Percentiles rank a stretch among this genome's conserved stretches.
Conservation (phyloP, 2,797 vertebrate genomes). For the Gymnothorax javanicus region DNA sequence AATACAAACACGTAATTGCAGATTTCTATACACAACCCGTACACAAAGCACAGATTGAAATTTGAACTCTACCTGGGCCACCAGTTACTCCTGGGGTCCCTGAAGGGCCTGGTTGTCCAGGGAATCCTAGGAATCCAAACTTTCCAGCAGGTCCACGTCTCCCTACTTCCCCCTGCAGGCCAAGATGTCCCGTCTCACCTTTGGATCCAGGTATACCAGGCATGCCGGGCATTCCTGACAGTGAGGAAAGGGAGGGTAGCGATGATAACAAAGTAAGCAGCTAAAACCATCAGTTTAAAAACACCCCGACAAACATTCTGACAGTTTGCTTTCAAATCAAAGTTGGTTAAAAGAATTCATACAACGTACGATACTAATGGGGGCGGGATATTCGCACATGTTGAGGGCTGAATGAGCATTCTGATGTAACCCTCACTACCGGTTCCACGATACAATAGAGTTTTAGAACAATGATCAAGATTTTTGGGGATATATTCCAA, state of each 20-base stretch:
- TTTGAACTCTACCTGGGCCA: constrained; percentile 72
- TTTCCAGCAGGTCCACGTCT: constrained; percentile 67
- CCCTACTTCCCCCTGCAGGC: constrained; percentile 79
- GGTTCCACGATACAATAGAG: too few species aligned
- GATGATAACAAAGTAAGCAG: not conserved
- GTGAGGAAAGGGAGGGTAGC: not conserved
- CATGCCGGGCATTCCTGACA: constrained; percentile 74
- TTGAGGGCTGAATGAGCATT: too few species aligned
- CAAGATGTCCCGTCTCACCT: constrained; percentile 76
- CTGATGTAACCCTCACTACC: too few species aligned
- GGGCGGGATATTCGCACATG: too few species aligned
- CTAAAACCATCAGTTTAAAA: not conserved
- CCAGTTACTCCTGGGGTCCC: constrained; percentile 74
- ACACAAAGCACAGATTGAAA: not conserved
- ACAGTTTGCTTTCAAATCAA: too few species aligned
- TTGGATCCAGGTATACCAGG: constrained; percentile 80
- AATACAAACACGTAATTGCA: not conserved
- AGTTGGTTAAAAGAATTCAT: too few species aligned
- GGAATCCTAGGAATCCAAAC: constrained; percentile 66
- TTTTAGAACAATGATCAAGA: too few species aligned
- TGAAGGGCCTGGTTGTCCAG: constrained; percentile 62
- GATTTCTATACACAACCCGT: not conserved
- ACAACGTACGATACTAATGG: too few species aligned
- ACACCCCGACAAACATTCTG: not conserved
- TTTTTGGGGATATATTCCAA: too few species aligned